phyloP scores from a whole-genome alignment of 2,888 invertebrate genomes.

The Scaptomyza polygonia region DNA sequence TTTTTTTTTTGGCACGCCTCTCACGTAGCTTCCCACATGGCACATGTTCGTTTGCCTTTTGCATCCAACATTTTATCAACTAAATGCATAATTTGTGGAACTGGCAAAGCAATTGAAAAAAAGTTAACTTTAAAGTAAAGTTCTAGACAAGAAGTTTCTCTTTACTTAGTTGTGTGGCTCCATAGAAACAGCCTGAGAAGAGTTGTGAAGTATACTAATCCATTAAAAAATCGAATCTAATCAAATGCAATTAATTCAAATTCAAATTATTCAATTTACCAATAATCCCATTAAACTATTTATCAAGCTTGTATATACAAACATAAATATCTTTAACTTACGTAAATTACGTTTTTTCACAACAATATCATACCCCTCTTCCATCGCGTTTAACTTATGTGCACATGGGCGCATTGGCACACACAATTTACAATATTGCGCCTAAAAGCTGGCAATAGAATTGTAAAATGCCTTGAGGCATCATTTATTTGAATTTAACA shows the following conservation, averaged over 20 bases:
- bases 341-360: neutral
- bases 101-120: conserved; percentile 1
- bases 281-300: neutral
- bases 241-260: neutral
- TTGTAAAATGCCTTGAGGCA: conserved; percentile 68
- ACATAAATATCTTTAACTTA: neutral
- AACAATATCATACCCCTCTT: neutral
- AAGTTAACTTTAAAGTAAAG: neutral
- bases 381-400: neutral
- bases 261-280: too few relatives aligned
- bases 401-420: conserved; percentile 24
- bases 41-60: conserved; percentile 34
- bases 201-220: neutral
- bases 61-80: conserved; percentile 29
- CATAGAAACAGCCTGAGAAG: neutral
- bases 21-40: conserved; percentile 69
- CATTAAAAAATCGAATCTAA: neutral
- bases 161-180: neutral
- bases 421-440: conserved; percentile 52
- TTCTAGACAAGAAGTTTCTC: neutral
- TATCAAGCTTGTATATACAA: neutral
- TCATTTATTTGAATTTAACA: conserved; percentile 75
- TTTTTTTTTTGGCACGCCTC: conserved; percentile 48
- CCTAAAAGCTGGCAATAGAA: conserved; percentile 70
- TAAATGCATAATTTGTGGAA: conserved; percentile 73